Evolutionary conservation across 2,888 invertebrate genomes (phyloP).

Genomic region (Ormyrus labotus): DNA sequence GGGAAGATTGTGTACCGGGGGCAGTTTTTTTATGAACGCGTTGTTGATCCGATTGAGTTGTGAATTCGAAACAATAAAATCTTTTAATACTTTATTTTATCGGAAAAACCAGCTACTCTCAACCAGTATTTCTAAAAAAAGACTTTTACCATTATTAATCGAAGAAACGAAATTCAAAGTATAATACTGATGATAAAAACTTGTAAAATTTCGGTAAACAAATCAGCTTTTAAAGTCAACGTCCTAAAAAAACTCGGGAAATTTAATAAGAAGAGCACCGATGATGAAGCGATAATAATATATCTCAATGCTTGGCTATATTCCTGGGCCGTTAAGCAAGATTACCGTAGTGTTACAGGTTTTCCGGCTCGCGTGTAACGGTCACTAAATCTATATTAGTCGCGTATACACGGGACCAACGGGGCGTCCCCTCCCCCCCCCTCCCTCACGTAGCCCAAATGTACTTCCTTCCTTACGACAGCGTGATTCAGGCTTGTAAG

Average conservation of each 20-base stretch:
- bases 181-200: too few relatives aligned
- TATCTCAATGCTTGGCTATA: conserved; percentile 32
- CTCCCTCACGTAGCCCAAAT: conserved; percentile 25
- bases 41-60: too few relatives aligned
- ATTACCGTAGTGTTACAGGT: conserved; percentile 37
- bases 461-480: conserved; percentile 32
- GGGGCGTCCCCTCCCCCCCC: background rate
- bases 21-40: too few relatives aligned
- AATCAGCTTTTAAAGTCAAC: too few relatives aligned
- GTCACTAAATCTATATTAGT: conserved; percentile 53
- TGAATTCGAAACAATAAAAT: too few relatives aligned
- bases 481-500: conserved; percentile 39
- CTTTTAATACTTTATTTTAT: too few relatives aligned
- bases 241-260: background rate
- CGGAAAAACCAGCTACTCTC: too few relatives aligned
- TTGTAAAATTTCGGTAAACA: too few relatives aligned
- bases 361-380: conserved; percentile 31
- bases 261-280: conserved; percentile 10
- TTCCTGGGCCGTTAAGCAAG: conserved; percentile 27
- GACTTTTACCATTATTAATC: too few relatives aligned
- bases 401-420: background rate
- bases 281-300: conserved; percentile 35
- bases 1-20: too few relatives aligned
- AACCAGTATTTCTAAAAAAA: too few relatives aligned
- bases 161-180: too few relatives aligned